Evolutionary conservation across 2,888 invertebrate species (phyloP), one percentile per base, ranked within the genome.

Genomic region (Xanthorhoe spadicearia): DNA sequence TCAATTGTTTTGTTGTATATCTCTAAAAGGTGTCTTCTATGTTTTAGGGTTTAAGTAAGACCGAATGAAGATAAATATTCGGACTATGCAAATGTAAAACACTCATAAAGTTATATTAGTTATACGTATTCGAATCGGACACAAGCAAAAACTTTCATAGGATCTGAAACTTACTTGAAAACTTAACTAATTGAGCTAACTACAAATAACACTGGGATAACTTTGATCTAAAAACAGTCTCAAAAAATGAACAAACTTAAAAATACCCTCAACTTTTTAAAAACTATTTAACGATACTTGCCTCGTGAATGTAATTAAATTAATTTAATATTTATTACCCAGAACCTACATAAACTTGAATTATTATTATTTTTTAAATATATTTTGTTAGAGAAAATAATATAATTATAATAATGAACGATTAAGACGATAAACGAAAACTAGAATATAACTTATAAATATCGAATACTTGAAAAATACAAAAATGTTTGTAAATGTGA

Each of bases 141-240:
- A 13, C 38, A 43, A 43, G 10, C 1, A 13, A 43, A 13, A 13
- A 4, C 38, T 43, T 10, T 38, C 32, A 5, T 4, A 13, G 35
- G 10, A 13, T 43, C 17, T 1, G n/a, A n/a, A n/a, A n/a, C n/a
- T n/a, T n/a, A n/a, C n/a, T n/a, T 2, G 6, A 17, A 48, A 48
- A 48, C 48, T 48, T 17, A 48, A 7, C 17, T 48, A 48, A 48
- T 48, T 48, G 48, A 48, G 48, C 48, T 48, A 46, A 46, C 46
- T 46, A 48, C 5, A 15, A 48, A 48, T 48, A 48, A 48, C 48
- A 48, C 17, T 48, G 15, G 48, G 48, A 48, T 17, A 48, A 48
- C 48, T 48, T 48, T 48, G 17, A 59, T n/a, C 50, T 35, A 59
- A 8, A 57, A 59, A 59, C 58, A 59, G 50, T 50, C 50, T 59